Percentiles rank a stretch among this genome's conserved stretches.
These are phyloP conservation scores for Leptinotarsa lineolata DNA, from an alignment of 1,140 invertebrate species.

Conservation along the genomic window DNA sequence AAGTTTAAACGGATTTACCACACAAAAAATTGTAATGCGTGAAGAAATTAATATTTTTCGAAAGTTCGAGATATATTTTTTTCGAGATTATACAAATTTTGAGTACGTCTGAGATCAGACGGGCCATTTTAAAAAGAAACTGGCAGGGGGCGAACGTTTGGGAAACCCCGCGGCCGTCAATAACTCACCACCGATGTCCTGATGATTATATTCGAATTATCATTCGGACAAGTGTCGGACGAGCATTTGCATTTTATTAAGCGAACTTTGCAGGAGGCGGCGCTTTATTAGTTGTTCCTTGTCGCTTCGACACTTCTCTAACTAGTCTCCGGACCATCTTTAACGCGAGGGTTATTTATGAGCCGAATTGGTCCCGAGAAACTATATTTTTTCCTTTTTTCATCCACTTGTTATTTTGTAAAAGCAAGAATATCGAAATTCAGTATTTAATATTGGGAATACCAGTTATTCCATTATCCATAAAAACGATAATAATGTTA, in stretches of 20 bases:
- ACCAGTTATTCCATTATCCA: too few relatives aligned
- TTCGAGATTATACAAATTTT: too few relatives aligned
- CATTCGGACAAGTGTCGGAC: conserved; percentile 41
- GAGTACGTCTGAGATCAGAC: background rate
- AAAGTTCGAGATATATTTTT: too few relatives aligned
- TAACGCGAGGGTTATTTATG: conserved; percentile 11
- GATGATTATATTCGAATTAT: conserved; percentile 46
- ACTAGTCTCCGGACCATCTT: background rate
- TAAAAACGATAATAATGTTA: too few relatives aligned
- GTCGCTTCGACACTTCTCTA: conserved; percentile 24
- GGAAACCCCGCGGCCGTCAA: conserved; percentile 40
- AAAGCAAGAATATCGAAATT: too few relatives aligned
- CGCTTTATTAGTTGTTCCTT: conserved; percentile 37
- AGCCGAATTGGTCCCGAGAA: background rate
- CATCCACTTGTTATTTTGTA: too few relatives aligned
- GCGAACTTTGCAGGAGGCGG: conserved; percentile 24
- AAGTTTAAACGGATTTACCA: too few relatives aligned
- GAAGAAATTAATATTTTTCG: too few relatives aligned
- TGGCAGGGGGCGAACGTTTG: conserved; percentile 27
- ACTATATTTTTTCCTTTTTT: too few relatives aligned
- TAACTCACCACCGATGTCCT: conserved; percentile 41
- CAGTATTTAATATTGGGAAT: too few relatives aligned
- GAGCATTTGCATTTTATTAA: conserved; percentile 40
- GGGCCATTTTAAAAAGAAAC: conserved; percentile 21
- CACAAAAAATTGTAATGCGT: too few relatives aligned